Evolutionary conservation across 2,797 vertebrate species (phyloP), one percentile per base, ranked within the genome.

Genomic region (Gymnoscopelus microlampas): DNA sequence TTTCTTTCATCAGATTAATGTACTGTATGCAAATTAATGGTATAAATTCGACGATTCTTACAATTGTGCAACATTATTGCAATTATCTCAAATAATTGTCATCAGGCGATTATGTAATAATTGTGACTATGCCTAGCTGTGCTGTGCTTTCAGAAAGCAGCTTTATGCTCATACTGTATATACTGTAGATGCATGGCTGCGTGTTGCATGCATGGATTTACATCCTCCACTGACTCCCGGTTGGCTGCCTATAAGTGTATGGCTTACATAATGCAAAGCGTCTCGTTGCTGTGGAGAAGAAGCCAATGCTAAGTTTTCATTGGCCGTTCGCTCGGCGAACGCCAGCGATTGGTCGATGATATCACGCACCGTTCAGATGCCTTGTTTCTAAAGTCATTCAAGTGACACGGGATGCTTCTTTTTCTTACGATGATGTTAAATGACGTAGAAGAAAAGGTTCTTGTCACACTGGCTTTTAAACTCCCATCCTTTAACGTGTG

Each of bases 281-380:
- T 69, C 47, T 15, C 3, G 89, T 90, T 91, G 85, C 90, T 74
- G 78, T 79, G 91, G 85, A 90, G 81, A 90, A 78, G 61, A 85
- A 60, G 62, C 7, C 1, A 80, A 86, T 57, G 74, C 85, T 56
- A 72, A 59, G 73, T 74, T 85, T 73, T 77, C 63, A 89, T 91
- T 91, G 88, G 90, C 57, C 15, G 78, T 65, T 70, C 50, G 12
- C 39, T 14, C 1, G 2, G 72, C 47, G 50, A n/a, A 50, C 10
- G 32, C 59, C 54, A 64, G 15, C 47, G 54, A 82, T 79, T 78
- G 54, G 78, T 57, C 63, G 29, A 44, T 8, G 29, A 44, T 8
- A 8, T 8, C 7, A 10, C 9, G 0, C 9, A 10, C 39, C 39
- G 39, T 10, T 39, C 39, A 7, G 39, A 9, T 39, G 39, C 8